Percentiles rank a stretch among this genome's conserved stretches.
These are phyloP conservation scores for Patagioenas fasciata DNA, from an alignment of 2,113 vertebrate genomes.

Conservation along the genomic window DNA sequence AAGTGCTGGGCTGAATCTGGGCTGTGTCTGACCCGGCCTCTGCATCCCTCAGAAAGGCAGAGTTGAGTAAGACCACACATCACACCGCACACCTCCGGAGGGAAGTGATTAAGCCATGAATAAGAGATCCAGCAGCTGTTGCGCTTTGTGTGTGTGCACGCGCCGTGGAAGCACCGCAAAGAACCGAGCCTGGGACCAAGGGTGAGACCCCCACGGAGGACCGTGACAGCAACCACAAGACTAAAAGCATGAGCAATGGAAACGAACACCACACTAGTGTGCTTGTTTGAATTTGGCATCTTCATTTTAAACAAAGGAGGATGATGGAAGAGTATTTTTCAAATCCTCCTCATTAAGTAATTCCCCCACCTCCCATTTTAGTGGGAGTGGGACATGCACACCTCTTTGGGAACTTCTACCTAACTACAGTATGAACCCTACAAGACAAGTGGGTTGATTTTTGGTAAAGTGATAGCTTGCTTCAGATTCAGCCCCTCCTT, in stretches of 20 bases:
- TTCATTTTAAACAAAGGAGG: slow-evolving; percentile 35
- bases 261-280: not conserved
- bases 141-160: slow-evolving; percentile 15
- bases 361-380: not conserved
- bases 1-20: not conserved
- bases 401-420: not conserved
- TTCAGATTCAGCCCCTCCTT: not conserved
- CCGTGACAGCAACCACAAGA: not conserved
- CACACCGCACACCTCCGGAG: slow-evolving; percentile 28
- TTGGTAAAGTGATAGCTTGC: not conserved
- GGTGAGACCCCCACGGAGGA: slow-evolving; percentile 62
- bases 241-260: slow-evolving; percentile 43
- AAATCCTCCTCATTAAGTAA: not conserved
- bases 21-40: slow-evolving; percentile 26
- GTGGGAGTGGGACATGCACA: not conserved
- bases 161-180: not conserved
- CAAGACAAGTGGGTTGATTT: not conserved
- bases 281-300: slow-evolving; percentile 14
- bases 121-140: slow-evolving; percentile 63
- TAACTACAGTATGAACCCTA: not conserved
- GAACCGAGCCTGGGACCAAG: slow-evolving; percentile 21
- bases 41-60: slow-evolving; percentile 11
- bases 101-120: slow-evolving; percentile 69
- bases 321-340: not conserved
- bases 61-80: slow-evolving; percentile 64